These are phyloP conservation scores for Pteropus alecto DNA, from an alignment of 2,113 vertebrate species.

Conservation along the genomic window DNA sequence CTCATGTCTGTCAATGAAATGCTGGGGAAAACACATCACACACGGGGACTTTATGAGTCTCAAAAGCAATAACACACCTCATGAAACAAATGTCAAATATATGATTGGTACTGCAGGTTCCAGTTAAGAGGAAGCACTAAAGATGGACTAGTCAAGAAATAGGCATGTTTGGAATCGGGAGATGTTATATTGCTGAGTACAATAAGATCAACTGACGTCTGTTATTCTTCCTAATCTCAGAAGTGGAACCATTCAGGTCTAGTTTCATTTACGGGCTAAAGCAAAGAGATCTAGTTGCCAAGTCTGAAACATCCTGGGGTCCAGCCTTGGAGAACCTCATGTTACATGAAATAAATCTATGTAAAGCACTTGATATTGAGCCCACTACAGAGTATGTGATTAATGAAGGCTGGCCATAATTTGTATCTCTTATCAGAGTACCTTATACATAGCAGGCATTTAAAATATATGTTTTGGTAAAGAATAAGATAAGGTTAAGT, in stretches of 20 bases:
- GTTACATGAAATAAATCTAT: neutral
- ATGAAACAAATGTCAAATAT: slow-evolving; percentile 76
- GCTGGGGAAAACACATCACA: slow-evolving; percentile 64
- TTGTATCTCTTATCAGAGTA: slow-evolving; percentile 31
- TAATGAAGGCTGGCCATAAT: neutral
- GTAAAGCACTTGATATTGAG: neutral
- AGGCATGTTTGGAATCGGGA: neutral
- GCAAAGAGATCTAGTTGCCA: neutral
- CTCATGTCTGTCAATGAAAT: slow-evolving; percentile 75
- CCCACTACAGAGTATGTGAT: neutral
- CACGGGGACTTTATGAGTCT: slow-evolving; percentile 68
- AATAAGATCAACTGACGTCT: neutral
- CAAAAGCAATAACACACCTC: slow-evolving; percentile 78
- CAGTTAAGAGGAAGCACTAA: neutral
- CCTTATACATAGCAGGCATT: neutral
- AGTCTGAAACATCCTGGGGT: neutral
- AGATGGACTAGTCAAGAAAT: neutral
- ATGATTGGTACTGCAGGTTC: slow-evolving; percentile 80
- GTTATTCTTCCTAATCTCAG: neutral
- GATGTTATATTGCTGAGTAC: neutral
- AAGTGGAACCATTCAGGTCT: neutral
- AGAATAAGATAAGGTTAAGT: slow-evolving; percentile 31
- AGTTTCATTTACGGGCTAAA: neutral
- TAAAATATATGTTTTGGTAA: slow-evolving; percentile 15
- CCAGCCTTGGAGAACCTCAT: neutral